Evolutionary conservation across 2,113 vertebrate species (phyloP).

Genomic region (Pontoporia blainvillei): DNA sequence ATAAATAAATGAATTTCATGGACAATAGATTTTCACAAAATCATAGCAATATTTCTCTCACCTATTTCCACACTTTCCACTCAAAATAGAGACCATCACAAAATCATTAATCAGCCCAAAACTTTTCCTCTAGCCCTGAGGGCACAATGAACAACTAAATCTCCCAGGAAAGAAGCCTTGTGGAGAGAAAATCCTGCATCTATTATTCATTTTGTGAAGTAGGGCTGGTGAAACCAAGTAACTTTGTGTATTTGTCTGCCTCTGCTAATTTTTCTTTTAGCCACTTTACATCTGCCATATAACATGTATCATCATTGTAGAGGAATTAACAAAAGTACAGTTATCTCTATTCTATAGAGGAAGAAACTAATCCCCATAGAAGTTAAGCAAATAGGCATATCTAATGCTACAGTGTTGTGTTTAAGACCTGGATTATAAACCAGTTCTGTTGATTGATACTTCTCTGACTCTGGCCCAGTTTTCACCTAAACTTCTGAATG

Average conservation of each 20-base stretch:
- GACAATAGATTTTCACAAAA: not conserved
- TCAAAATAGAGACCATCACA: not conserved
- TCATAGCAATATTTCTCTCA: not conserved
- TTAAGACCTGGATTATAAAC: not conserved
- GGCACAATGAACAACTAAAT: not conserved
- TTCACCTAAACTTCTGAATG: not conserved
- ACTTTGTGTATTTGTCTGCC: not conserved
- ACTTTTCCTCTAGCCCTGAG: not conserved
- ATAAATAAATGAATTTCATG: constrained; percentile 33
- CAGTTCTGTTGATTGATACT: not conserved
- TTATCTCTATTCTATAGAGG: not conserved
- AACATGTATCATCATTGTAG: not conserved
- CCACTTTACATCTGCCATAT: not conserved
- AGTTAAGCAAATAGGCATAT: not conserved
- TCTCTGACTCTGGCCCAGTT: not conserved
- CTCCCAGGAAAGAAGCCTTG: not conserved
- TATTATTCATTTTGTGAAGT: not conserved
- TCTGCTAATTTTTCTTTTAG: not conserved
- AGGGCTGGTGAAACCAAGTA: not conserved
- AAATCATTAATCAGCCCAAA: not conserved
- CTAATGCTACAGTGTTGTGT: not conserved
- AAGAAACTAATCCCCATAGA: not conserved
- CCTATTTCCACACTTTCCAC: not conserved
- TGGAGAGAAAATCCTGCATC: not conserved
- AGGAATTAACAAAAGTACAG: not conserved